Conservation (phyloP, 2,797 vertebrate genomes). For the Taenioides sp. region DNA sequence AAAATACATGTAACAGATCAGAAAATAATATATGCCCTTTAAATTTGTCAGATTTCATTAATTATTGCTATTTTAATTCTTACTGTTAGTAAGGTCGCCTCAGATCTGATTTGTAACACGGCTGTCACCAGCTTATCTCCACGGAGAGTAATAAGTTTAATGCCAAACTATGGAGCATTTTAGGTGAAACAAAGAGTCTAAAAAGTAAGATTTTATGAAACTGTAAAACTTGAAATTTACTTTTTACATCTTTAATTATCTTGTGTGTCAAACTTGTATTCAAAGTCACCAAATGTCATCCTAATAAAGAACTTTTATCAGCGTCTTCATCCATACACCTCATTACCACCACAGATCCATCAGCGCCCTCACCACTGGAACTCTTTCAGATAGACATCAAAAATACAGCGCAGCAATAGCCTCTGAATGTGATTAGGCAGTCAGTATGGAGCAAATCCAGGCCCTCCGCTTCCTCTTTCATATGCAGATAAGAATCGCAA, state of each 20-base stretch:
- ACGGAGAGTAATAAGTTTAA: too few species aligned
- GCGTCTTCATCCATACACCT: constrained; percentile 1
- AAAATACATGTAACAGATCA: too few species aligned
- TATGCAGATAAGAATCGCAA: constrained; percentile 54
- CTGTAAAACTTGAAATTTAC: neutral
- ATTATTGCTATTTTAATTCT: too few species aligned
- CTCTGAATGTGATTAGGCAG: constrained; percentile 41
- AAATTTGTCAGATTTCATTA: too few species aligned
- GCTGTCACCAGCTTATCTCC: too few species aligned
- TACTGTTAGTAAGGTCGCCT: too few species aligned
- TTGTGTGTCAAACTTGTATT: neutral
- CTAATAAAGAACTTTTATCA: constrained; percentile 4
- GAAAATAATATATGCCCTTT: too few species aligned
- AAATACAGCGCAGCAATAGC: constrained; percentile 30
- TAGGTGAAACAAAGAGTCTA: too few species aligned
- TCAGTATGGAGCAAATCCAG: constrained; percentile 51
- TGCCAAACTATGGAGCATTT: too few species aligned
- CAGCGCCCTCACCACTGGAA: constrained; percentile 12
- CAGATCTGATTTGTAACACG: too few species aligned
- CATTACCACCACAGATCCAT: constrained; percentile 2
- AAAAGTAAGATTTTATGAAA: neutral
- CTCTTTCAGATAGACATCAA: constrained; percentile 17
- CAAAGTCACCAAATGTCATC: neutral
- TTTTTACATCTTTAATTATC: neutral
- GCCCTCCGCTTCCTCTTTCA: constrained; percentile 39